phyloP scores from a whole-genome alignment of 2,888 invertebrate genomes.

The Leptogaster cylindrica region DNA sequence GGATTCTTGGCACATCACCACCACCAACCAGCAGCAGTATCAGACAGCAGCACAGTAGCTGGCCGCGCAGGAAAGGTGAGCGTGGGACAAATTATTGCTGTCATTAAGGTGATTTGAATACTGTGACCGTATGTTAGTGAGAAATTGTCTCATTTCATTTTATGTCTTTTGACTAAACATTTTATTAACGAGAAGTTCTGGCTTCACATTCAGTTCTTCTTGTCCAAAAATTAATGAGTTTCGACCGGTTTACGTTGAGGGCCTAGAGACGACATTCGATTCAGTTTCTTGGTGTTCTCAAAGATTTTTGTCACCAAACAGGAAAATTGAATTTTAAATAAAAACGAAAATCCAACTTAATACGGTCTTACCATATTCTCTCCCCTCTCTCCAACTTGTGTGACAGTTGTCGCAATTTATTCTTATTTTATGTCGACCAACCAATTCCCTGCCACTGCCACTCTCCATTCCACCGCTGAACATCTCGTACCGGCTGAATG shows the following conservation, averaged over 20 bases:
- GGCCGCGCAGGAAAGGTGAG: constrained; percentile 37
- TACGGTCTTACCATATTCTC: constrained; percentile 7
- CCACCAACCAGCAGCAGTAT: neutral
- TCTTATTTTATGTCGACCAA: constrained; percentile 35
- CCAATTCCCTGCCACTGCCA: neutral
- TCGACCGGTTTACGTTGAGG: neutral
- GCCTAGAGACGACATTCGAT: no score
- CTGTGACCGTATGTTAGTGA: constrained; percentile 32
- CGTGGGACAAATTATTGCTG: constrained; percentile 46
- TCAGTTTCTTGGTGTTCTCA: neutral
- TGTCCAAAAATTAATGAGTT: neutral
- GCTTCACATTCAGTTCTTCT: constrained; percentile 11
- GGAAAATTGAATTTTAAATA: constrained; percentile 36
- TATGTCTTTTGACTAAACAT: constrained; percentile 15
- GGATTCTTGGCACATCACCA: neutral
- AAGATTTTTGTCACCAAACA: constrained; percentile 31
- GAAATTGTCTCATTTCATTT: constrained; percentile 42
- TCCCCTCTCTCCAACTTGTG: neutral
- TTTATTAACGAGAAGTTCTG: constrained; percentile 16
- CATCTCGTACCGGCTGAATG: neutral
- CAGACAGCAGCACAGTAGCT: constrained; percentile 25
- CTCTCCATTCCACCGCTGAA: neutral
- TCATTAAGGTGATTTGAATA: constrained; percentile 46
- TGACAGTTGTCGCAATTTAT: constrained; percentile 13
- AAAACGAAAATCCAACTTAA: constrained; percentile 32